A percentile compares a stretch with the other conserved stretches of the same genome.
Conservation (phyloP, 2,113 vertebrate species). For the Thinocorus orbignyianus region DNA sequence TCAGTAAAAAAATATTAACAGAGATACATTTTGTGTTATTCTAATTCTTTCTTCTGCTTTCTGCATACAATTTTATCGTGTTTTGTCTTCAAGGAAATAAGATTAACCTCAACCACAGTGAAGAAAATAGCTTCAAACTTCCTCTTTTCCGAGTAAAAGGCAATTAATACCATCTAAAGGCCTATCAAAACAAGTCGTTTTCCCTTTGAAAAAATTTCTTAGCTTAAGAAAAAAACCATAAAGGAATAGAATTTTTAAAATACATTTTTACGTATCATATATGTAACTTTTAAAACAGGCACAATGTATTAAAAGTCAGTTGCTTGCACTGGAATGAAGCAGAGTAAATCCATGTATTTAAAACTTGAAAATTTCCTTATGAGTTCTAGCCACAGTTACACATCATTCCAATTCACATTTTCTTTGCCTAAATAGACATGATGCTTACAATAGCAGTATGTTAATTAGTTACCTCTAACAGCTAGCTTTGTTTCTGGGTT, state of each 20-base stretch:
- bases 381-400: background rate
- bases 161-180: background rate
- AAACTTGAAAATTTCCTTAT: background rate
- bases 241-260: background rate
- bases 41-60: background rate
- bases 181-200: background rate
- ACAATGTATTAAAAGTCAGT: background rate
- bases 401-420: background rate
- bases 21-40: background rate
- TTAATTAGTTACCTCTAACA: background rate
- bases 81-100: background rate
- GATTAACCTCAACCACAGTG: background rate
- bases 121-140: background rate
- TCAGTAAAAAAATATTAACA: background rate
- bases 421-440: background rate
- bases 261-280: background rate
- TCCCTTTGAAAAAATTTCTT: background rate
- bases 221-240: background rate
- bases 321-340: background rate
- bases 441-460: background rate
- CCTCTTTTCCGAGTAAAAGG: background rate
- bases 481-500: background rate
- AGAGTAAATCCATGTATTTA: background rate
- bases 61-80: background rate
- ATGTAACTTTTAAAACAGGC: background rate